Conservation (phyloP, 2,888 invertebrate species). For the Tolmerus cingulatus region DNA sequence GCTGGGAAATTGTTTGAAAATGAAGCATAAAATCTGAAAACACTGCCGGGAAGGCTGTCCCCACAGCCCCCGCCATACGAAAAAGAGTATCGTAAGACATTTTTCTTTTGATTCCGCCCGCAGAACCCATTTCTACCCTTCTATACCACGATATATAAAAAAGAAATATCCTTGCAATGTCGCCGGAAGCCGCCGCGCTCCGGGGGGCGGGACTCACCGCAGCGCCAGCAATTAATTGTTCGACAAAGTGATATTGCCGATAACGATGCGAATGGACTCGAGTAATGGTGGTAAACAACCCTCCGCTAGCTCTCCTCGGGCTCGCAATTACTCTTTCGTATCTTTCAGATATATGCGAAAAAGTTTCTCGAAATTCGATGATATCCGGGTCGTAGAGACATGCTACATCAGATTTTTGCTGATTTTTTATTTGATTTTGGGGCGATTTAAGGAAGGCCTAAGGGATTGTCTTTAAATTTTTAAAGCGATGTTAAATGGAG, state of each 20-base stretch:
- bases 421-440: not conserved
- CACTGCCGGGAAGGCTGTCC: not conserved
- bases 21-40: not conserved
- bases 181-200: not conserved
- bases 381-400: not conserved
- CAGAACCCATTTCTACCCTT: not conserved
- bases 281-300: not conserved
- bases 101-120: not conserved
- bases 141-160: not conserved
- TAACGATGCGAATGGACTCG: not conserved
- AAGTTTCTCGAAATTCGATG: not conserved
- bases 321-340: not conserved
- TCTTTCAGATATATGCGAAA: not conserved
- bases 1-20: not conserved
- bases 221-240: conserved; percentile 16
- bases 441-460: not conserved
- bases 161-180: not conserved
- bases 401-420: not conserved
- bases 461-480: not conserved
- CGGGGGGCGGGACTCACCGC: not conserved
- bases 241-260: not conserved
- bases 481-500: not conserved
- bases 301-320: not conserved
- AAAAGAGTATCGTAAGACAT: not conserved
- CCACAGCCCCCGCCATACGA: not conserved